Base-by-base conservation (phyloP, 2,113 vertebrate species). In the Entomyzon cyanotis region DNA sequence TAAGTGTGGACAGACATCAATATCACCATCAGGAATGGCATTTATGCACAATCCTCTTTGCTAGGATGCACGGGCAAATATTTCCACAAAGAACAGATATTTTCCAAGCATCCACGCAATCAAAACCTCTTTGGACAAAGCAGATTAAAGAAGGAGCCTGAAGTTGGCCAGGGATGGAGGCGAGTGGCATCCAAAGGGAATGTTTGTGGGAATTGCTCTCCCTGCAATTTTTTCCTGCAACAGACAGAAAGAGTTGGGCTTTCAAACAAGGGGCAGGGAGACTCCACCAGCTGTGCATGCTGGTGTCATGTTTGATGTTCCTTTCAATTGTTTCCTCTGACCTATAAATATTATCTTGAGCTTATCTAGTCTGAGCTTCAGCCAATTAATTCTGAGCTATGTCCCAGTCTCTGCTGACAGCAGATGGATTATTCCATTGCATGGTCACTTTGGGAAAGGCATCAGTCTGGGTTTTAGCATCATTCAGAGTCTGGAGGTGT, bases 301-400 rank as follows among this genome's bases (percentile, higher is more conserved):
- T 93, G 75, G 46, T 77, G 44, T 91, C 27, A 5, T 59, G 50
- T 35, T 59, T 93, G 90, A 47, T 83, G 58, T 86, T 90, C 82
- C 49, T 86, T 95, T 91, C 82, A 91, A 6, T 95, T 93, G 82
- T 93, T 97, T 96, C 89, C 71, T 80, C 91, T 69, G 75, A 58
- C 87, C 78, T 87, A 87, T 76, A 80, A 95, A 85, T 69, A 77
- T 90, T 95, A 90, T 90, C 93, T 94, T 46, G 27, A 55, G 49
- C 53, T 95, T 97, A 91, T 90, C 93, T 63, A 33, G 47, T 79
- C 80, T 93, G 95, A 90, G 75, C 79, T 94, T 92, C 70, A 90
- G 87, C 82, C 93, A 95, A 7, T 88, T 93, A 90, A 83, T 93
- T 81, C 52, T 49, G 58, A 93, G 79, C 68, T 80, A 13, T 49